These are phyloP conservation scores for Scatophagus argus DNA, from an alignment of 2,113 vertebrate genomes.

Conservation along the genomic window DNA sequence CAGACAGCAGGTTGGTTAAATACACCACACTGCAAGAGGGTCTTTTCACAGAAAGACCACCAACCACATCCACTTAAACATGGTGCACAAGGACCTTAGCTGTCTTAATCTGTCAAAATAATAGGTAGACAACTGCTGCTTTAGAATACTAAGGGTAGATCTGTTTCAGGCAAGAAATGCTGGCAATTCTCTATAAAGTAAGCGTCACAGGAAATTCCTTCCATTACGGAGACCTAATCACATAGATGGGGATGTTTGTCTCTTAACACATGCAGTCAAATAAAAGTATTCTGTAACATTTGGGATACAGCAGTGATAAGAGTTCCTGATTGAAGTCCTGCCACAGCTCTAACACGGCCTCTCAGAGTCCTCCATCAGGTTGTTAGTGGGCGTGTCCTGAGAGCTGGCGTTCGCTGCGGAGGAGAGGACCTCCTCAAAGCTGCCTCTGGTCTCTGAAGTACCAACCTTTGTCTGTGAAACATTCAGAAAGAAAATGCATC, in stretches of 20 bases:
- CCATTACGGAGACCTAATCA: not conserved
- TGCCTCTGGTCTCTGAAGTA: slow-evolving; percentile 84
- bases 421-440: slow-evolving; percentile 96
- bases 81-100: not conserved
- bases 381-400: slow-evolving; percentile 86
- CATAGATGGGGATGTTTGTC: slow-evolving; percentile 6
- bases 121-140: not conserved
- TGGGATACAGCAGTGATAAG: not conserved
- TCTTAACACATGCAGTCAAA: slow-evolving; percentile 1
- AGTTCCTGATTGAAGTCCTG: slow-evolving; percentile 41
- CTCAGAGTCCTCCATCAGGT: slow-evolving; percentile 80
- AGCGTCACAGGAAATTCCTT: not conserved
- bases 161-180: slow-evolving; percentile 1
- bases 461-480: slow-evolving; percentile 91
- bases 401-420: slow-evolving; percentile 93
- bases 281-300: slow-evolving; percentile 10
- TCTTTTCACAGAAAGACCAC: not conserved
- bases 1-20: slow-evolving; percentile 10
- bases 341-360: slow-evolving; percentile 82
- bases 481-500: not conserved
- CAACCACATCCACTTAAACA: not conserved
- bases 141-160: not conserved
- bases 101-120: not conserved
- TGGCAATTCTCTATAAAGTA: not conserved
- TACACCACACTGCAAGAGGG: not conserved